Conservation (phyloP, 1,140 invertebrate genomes). For the Hylaeus volcanicus region DNA sequence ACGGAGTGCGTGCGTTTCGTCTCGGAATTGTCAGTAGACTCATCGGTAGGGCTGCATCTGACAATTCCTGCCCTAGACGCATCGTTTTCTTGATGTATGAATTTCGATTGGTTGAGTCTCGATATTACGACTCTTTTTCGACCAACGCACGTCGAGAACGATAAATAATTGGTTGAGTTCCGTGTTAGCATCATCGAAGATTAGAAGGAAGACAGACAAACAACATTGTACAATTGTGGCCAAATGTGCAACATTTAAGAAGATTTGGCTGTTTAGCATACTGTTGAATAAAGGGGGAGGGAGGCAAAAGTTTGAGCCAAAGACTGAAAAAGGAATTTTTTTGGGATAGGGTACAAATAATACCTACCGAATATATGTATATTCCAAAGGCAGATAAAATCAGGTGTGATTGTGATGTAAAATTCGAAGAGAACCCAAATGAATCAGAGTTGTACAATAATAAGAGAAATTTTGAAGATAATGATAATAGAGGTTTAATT, state of each 20-base stretch:
- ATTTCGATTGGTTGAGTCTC: too few species aligned
- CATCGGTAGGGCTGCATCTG: too few species aligned
- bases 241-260: not conserved
- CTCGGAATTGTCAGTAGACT: too few species aligned
- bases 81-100: too few species aligned
- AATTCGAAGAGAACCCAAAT: conserved; percentile 18
- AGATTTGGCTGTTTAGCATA: not conserved
- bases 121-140: too few species aligned
- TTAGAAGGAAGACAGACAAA: not conserved
- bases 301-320: not conserved
- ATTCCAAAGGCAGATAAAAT: conserved; percentile 11
- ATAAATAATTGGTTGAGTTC: too few species aligned
- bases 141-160: too few species aligned
- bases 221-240: not conserved
- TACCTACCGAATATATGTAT: conserved; percentile 10
- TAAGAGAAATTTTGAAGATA: not conserved
- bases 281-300: not conserved
- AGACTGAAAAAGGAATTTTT: not conserved
- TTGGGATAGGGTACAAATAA: conserved; percentile 64
- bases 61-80: too few species aligned
- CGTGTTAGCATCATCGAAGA: not conserved
- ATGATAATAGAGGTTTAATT: not conserved
- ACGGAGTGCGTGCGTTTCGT: too few species aligned
- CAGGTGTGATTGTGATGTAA: conserved; percentile 21
- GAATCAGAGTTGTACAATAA: not conserved